Evolutionary conservation across 1,140 invertebrate species (phyloP).

Genomic region (Leguminivora glycinivorella): DNA sequence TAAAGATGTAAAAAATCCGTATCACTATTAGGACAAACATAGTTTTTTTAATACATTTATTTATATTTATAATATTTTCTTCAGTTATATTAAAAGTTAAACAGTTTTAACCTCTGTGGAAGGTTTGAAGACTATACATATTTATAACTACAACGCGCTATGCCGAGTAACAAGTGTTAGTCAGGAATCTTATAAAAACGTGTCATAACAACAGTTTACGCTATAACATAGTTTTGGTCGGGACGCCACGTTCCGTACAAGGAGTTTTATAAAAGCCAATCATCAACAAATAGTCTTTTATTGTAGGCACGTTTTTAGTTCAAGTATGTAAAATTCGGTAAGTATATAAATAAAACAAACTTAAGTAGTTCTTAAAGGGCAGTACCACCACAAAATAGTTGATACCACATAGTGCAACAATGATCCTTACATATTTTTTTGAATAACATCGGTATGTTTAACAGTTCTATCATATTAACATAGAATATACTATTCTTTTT

Average conservation of each 20-base stretch:
- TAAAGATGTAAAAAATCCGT: neutral
- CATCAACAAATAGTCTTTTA: neutral
- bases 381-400: too few relatives aligned
- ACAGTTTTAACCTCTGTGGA: neutral
- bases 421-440: too few relatives aligned
- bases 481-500: too few relatives aligned
- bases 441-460: too few relatives aligned
- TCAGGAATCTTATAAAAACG: conserved; percentile 28
- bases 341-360: too few relatives aligned
- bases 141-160: conserved; percentile 20
- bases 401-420: too few relatives aligned
- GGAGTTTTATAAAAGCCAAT: neutral
- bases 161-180: conserved; percentile 23
- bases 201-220: conserved; percentile 29
- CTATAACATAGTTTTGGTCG: conserved; percentile 15
- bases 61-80: conserved; percentile 1
- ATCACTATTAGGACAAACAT: neutral
- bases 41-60: neutral
- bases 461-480: too few relatives aligned
- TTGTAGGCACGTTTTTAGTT: neutral
- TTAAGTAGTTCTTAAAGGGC: too few relatives aligned
- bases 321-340: neutral
- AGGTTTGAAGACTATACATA: conserved; percentile 15
- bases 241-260: neutral
- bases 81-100: conserved; percentile 14